phyloP scores from a whole-genome alignment of 2,888 invertebrate genomes.

The Pterobdella sp. region DNA sequence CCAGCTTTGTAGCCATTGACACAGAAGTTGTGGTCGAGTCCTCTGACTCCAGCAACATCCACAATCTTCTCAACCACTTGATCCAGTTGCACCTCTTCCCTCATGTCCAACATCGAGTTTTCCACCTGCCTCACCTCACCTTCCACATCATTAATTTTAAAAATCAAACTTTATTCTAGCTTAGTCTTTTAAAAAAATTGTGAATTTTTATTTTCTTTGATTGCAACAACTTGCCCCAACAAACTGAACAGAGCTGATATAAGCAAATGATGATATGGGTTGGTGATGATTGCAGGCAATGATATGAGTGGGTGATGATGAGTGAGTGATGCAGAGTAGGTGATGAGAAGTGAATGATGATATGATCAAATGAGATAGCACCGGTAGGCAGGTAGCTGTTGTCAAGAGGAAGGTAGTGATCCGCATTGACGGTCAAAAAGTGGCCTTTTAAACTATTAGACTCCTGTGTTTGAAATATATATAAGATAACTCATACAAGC shows the following conservation, averaged over 20 bases:
- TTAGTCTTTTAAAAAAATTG: too few relatives aligned
- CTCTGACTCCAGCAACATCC: constrained; percentile 53
- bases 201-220: too few relatives aligned
- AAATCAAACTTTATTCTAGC: too few relatives aligned
- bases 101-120: constrained; percentile 67
- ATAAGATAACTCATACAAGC: not conserved
- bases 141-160: constrained; percentile 46
- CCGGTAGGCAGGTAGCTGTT: not conserved
- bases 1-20: not conserved
- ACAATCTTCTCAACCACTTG: constrained; percentile 63
- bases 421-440: not conserved
- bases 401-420: constrained; percentile 12
- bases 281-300: not conserved
- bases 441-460: not conserved
- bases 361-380: not conserved
- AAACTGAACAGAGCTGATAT: too few relatives aligned
- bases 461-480: not conserved
- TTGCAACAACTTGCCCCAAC: too few relatives aligned
- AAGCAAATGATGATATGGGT: not conserved
- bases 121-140: constrained; percentile 66
- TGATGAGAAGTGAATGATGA: not conserved
- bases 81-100: constrained; percentile 61
- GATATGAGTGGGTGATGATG: not conserved
- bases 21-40: constrained; percentile 77
- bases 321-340: not conserved